These are phyloP conservation scores for Cyclargus thomasi DNA, from an alignment of 1,140 invertebrate genomes.

Conservation along the genomic window DNA sequence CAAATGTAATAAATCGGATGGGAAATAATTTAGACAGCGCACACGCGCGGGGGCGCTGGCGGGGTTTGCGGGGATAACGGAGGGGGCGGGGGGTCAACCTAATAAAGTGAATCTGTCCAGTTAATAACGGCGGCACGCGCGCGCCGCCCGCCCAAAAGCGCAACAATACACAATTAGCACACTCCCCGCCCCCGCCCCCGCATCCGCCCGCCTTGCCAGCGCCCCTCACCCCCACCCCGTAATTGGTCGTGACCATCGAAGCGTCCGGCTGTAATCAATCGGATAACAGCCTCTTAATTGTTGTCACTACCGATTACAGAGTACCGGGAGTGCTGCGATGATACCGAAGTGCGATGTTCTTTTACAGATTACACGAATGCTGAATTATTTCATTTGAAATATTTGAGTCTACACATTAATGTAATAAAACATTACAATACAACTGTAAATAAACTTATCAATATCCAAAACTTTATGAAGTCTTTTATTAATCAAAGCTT, in stretches of 20 bases:
- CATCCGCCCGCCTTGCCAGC: constrained; percentile 37
- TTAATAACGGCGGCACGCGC: constrained; percentile 30
- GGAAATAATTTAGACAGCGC: neutral
- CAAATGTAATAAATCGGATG: constrained; percentile 14
- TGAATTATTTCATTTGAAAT: too few species aligned
- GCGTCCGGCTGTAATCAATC: constrained; percentile 10
- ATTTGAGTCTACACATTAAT: too few species aligned
- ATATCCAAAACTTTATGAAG: too few species aligned
- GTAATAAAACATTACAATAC: too few species aligned
- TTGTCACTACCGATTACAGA: constrained; percentile 2
- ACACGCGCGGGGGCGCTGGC: neutral
- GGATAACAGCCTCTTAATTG: constrained; percentile 9
- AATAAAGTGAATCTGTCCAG: constrained; percentile 41
- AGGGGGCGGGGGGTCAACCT: constrained; percentile 27
- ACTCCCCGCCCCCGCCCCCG: constrained; percentile 47
- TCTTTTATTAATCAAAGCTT: too few species aligned
- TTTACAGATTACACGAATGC: too few species aligned
- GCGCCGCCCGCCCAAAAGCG: constrained; percentile 45
- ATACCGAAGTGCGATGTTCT: too few species aligned
- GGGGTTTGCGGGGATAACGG: too few species aligned
- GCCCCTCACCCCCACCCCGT: constrained; percentile 8
- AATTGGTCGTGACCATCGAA: constrained; percentile 16
- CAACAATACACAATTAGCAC: constrained; percentile 58
- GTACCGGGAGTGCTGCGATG: neutral
- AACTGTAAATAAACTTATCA: too few species aligned